These are phyloP conservation scores for Thermophis baileyi DNA, from an alignment of 2,113 vertebrate genomes.

Conservation along the genomic window DNA sequence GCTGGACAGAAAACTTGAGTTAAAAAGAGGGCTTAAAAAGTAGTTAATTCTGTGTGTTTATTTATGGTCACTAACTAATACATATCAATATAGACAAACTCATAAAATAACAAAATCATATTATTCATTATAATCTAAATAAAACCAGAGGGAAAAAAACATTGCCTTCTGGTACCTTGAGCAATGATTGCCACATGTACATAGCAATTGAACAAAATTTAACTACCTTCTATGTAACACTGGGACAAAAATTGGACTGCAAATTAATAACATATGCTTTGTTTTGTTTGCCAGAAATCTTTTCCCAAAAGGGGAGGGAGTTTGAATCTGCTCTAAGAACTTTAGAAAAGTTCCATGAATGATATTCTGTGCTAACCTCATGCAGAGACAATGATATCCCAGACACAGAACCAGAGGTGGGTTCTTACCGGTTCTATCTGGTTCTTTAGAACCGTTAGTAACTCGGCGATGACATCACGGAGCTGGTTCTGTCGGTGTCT, in stretches of 20 bases:
- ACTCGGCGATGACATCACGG: no score
- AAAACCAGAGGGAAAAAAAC: background rate
- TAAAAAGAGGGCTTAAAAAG: background rate
- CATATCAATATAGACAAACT: background rate
- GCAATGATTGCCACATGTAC: background rate
- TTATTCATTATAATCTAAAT: background rate
- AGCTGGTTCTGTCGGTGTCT: no score
- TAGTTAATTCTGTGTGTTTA: background rate
- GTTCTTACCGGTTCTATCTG: no score
- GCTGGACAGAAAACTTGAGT: background rate
- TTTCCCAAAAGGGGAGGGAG: background rate
- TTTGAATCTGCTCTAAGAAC: background rate
- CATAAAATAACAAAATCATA: background rate
- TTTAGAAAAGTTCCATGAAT: background rate
- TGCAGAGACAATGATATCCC: background rate
- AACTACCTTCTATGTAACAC: background rate
- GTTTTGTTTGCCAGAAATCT: background rate
- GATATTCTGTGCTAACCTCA: background rate
- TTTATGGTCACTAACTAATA: background rate
- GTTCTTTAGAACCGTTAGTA: no score
- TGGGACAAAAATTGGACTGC: background rate
- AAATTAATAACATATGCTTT: background rate
- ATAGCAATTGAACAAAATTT: background rate
- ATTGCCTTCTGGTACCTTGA: background rate
- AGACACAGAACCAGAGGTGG: no score